These are phyloP conservation scores for Piscicola geometra DNA, from an alignment of 2,888 invertebrate species.

Conservation along the genomic window DNA sequence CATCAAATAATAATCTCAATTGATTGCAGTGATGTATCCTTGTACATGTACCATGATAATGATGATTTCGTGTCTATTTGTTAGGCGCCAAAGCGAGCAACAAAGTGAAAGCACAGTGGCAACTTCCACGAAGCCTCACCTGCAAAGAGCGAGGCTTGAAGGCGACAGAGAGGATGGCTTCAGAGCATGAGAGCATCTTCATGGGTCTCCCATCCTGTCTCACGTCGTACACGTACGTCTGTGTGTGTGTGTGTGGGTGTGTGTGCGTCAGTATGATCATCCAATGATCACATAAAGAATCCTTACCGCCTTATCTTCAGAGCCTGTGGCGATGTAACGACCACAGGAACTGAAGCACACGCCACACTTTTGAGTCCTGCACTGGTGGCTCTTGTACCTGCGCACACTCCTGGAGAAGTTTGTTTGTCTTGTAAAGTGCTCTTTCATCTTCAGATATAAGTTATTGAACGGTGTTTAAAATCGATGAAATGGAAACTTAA, in stretches of 20 bases:
- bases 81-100: background rate
- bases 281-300: background rate
- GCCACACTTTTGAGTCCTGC: conserved; percentile 51
- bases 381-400: conserved; percentile 51
- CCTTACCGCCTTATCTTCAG: conserved; percentile 54
- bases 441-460: too few relatives aligned
- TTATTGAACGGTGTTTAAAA: background rate
- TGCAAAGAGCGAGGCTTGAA: background rate
- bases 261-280: background rate
- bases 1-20: too few relatives aligned
- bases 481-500: background rate
- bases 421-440: too few relatives aligned
- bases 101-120: too few relatives aligned
- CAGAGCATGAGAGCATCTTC: background rate
- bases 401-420: conserved; percentile 47
- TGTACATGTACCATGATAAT: too few relatives aligned
- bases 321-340: conserved; percentile 52
- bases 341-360: conserved; percentile 54
- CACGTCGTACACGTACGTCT: conserved; percentile 54
- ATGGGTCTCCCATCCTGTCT: background rate
- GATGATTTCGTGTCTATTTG: background rate
- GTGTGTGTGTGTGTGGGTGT: too few relatives aligned
- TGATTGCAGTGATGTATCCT: too few relatives aligned
- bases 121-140: background rate
- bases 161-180: background rate